A percentile compares a stretch with the other conserved stretches of the same genome.
Evolutionary conservation across 2,888 invertebrate genomes (phyloP).

Genomic region (Zaprionus bogoriensis): DNA sequence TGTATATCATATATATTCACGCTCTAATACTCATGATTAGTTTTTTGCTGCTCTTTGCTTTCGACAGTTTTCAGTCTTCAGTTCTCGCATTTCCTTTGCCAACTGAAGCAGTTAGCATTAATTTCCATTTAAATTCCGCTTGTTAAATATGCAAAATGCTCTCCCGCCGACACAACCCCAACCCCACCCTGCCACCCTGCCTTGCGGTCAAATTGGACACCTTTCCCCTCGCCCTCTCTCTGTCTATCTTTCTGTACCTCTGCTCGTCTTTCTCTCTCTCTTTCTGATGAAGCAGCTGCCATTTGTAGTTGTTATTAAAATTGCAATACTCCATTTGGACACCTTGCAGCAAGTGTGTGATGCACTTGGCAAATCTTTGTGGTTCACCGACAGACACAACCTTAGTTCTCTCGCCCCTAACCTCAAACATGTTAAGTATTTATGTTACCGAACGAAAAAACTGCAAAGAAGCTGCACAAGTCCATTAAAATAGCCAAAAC

Average conservation of each 20-base stretch:
- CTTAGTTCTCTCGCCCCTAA: no score
- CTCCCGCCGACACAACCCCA: conserved; percentile 1
- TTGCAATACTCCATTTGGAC: conserved; percentile 61
- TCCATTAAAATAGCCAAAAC: no score
- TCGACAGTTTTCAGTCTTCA: neutral
- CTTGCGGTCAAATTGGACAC: neutral
- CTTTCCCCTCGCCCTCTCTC: neutral
- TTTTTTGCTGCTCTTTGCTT: neutral
- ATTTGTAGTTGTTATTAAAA: conserved; percentile 61
- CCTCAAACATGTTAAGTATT: neutral
- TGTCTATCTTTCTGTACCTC: neutral
- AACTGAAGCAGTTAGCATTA: conserved; percentile 49
- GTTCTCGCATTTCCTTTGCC: conserved; percentile 18
- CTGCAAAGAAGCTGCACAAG: neutral
- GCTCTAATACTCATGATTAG: neutral
- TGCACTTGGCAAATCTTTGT: conserved; percentile 22
- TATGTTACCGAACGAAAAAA: neutral
- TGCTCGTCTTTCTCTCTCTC: neutral
- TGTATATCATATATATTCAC: no score
- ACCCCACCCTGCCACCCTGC: neutral
- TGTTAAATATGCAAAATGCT: conserved; percentile 51
- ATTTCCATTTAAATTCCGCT: conserved; percentile 72
- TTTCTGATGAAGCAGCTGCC: conserved; percentile 21
- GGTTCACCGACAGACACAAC: conserved; percentile 15
- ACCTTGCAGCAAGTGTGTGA: conserved; percentile 36